phyloP scores from a whole-genome alignment of 2,888 invertebrate species.

The Metallyticus violacea region DNA sequence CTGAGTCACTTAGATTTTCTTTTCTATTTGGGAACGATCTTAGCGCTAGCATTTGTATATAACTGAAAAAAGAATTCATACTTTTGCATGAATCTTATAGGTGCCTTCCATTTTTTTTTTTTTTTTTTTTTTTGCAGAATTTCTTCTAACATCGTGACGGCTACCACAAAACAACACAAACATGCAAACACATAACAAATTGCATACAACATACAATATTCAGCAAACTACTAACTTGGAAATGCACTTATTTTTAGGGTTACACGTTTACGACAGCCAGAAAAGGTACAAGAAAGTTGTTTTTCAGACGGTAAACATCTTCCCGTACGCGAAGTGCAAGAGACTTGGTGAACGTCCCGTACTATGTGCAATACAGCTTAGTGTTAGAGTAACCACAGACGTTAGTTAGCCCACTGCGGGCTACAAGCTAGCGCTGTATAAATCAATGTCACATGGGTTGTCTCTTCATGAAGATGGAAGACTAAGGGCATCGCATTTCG shows the following conservation, averaged over 20 bases:
- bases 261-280: background rate
- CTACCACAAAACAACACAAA: too few relatives aligned
- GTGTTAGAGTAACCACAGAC: background rate
- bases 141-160: too few relatives aligned
- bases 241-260: background rate
- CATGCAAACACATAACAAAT: background rate
- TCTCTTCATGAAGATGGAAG: conserved; percentile 7
- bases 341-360: background rate
- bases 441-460: background rate
- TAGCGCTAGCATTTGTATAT: too few relatives aligned
- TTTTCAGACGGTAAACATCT: background rate
- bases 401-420: background rate
- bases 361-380: background rate
- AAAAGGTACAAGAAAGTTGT: background rate
- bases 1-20: too few relatives aligned
- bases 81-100: too few relatives aligned
- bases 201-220: background rate
- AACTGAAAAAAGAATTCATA: too few relatives aligned
- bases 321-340: background rate
- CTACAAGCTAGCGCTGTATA: background rate
- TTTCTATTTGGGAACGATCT: too few relatives aligned
- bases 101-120: too few relatives aligned
- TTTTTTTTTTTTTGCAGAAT: too few relatives aligned
- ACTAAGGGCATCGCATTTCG: conserved; percentile 8
- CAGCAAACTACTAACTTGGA: too few relatives aligned